Base-by-base conservation (phyloP, 2,113 vertebrate species). In the Embiotoca jacksoni region DNA sequence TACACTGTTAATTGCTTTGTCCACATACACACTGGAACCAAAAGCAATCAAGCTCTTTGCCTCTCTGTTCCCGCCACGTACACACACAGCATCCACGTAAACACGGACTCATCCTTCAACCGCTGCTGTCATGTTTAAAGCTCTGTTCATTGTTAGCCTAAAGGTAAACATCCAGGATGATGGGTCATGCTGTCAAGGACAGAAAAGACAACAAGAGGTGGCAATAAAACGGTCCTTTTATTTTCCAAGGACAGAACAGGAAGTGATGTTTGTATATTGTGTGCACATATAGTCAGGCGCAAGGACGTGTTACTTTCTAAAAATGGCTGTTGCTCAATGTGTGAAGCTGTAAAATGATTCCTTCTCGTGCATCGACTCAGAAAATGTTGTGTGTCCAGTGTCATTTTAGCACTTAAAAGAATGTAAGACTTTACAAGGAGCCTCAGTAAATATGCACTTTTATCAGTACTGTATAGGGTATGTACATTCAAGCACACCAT, bases 61-160 rank as follows among this genome's bases (percentile, higher is more conserved):
- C 41, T 47, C 35, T 47, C 23, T 64, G 47, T 62, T 68, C 59
- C 36, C 32, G 13, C 35, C 23, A 65, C 13, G 10, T 32, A 64
- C 7, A n/a, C 59, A 53, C 52, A 56, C 46, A 39, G 2, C 3
- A 3, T 8, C 7, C 7, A 37, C 52, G 60, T 53, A 37, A 58
- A 52, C 36, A 61, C 13, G 7, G 33, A 60, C 62, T 62, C 72
- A 55, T 64, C 30, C 59, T 55, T 56, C 37, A 58, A 4, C 64
- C 44, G 33, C 8, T 8, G 6, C 36, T 75, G 55, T 70, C 53
- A 52, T 2, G 4, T 67, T 76, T 78, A 54, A 35, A 76, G 56
- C 64, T 72, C 49, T 36, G 60, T 66, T 80, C 32, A 58, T 76
- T 72, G 39, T 82, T 59, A 47, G 58, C 52, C 41, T 79, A 67